A percentile compares a stretch with the other conserved stretches of the same genome.
Evolutionary conservation across 2,888 invertebrate species (phyloP).

Genomic region (Spilosoma lubricipeda): DNA sequence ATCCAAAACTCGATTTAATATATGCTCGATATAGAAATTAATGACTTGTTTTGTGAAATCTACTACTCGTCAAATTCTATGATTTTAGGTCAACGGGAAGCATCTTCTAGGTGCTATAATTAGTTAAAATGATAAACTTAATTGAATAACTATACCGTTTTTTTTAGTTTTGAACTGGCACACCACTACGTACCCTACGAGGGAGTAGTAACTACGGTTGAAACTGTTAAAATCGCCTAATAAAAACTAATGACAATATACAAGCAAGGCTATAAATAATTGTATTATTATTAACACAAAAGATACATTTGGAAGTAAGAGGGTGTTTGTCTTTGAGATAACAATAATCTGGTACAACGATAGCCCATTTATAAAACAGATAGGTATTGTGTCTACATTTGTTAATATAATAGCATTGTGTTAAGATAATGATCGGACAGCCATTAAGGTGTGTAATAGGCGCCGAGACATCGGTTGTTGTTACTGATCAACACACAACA

Average conservation of each 20-base stretch:
- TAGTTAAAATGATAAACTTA: too few species aligned
- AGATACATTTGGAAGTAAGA: not conserved
- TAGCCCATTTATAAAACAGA: not conserved
- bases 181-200: not conserved
- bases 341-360: constrained; percentile 6
- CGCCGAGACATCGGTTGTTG: constrained; percentile 9
- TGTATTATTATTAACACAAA: not conserved
- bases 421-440: constrained; percentile 22
- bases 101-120: too few species aligned
- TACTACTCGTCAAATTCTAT: too few species aligned
- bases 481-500: constrained; percentile 10
- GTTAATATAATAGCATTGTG: constrained; percentile 10
- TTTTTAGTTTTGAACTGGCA: too few species aligned
- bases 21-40: too few species aligned
- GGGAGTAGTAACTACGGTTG: not conserved
- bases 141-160: too few species aligned
- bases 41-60: too few species aligned
- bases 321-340: not conserved
- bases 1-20: too few species aligned
- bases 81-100: too few species aligned
- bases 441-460: constrained; percentile 16
- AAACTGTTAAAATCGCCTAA: not conserved
- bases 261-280: not conserved
- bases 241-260: not conserved
- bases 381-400: constrained; percentile 11